These are phyloP conservation scores for Anabas testudineus DNA, from an alignment of 2,797 vertebrate genomes.

Conservation along the genomic window DNA sequence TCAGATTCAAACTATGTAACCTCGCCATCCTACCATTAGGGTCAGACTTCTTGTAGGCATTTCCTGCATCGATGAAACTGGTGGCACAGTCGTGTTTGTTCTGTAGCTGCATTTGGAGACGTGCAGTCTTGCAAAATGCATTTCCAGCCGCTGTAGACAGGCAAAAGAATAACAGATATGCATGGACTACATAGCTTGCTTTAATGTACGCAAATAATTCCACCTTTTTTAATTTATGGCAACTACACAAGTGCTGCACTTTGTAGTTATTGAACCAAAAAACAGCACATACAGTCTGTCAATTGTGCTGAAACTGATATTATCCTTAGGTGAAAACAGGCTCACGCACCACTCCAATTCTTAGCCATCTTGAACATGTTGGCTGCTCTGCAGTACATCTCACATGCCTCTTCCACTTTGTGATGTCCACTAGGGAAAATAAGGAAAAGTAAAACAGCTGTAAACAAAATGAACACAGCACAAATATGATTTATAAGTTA, in stretches of 20 bases:
- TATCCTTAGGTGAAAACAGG: slow-evolving; percentile 41
- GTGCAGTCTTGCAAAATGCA: slow-evolving; percentile 96
- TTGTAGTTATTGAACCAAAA: slow-evolving; percentile 32
- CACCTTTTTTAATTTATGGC: slow-evolving; percentile 10
- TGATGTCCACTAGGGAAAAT: slow-evolving; percentile 89
- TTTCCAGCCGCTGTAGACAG: slow-evolving; percentile 89
- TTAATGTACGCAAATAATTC: slow-evolving; percentile 38
- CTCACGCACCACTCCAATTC: slow-evolving; percentile 94
- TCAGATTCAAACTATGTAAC: not conserved
- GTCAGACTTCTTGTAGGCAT: slow-evolving; percentile 97
- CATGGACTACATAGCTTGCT: slow-evolving; percentile 12
- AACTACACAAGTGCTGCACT: slow-evolving; percentile 35
- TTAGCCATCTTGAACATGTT: slow-evolving; percentile 99
- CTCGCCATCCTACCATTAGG: slow-evolving; percentile 89
- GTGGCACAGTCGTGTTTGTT: slow-evolving; percentile 98
- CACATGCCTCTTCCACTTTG: slow-evolving; percentile 97
- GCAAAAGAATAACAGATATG: not conserved
- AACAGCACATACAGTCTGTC: slow-evolving; percentile 11
- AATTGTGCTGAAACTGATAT: slow-evolving; percentile 14
- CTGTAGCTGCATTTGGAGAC: slow-evolving; percentile 97
- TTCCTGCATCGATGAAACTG: slow-evolving; percentile 97
- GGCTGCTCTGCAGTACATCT: slow-evolving; percentile 98
- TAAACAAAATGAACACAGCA: not conserved
- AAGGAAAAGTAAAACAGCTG: slow-evolving; percentile 17
- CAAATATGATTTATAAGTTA: not conserved